A percentile compares a stretch with the other conserved stretches of the same genome.
Conservation (phyloP, 2,888 invertebrate genomes). For the Latrodectus hesperus region DNA sequence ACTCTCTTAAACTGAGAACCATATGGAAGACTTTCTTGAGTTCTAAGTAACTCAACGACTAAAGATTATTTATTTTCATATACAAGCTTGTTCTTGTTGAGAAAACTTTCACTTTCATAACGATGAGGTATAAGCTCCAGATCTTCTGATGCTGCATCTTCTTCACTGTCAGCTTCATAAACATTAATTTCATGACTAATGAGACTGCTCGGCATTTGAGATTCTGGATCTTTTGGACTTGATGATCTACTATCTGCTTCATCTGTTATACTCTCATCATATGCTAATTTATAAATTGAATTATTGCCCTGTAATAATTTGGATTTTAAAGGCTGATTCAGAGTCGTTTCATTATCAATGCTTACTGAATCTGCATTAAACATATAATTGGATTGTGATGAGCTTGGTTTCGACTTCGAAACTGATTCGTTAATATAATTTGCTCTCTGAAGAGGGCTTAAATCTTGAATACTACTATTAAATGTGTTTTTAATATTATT, state of each 20-base stretch:
- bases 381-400: not conserved
- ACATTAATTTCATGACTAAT: slow-evolving; percentile 67
- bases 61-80: slow-evolving; percentile 70
- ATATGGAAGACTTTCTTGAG: slow-evolving; percentile 70
- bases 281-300: slow-evolving; percentile 68
- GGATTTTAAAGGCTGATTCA: slow-evolving; percentile 21
- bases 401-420: not conserved
- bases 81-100: slow-evolving; percentile 60
- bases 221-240: slow-evolving; percentile 43
- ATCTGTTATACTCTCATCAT: slow-evolving; percentile 59
- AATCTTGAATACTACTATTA: not conserved
- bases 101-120: slow-evolving; percentile 67
- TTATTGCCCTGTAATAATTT: slow-evolving; percentile 46
- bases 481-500: not conserved
- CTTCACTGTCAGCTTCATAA: slow-evolving; percentile 69
- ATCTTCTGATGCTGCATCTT: slow-evolving; percentile 71
- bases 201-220: slow-evolving; percentile 27
- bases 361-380: not conserved
- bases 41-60: slow-evolving; percentile 70
- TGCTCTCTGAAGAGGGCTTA: not conserved
- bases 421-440: too few relatives aligned
- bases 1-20: slow-evolving; percentile 70
- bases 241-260: slow-evolving; percentile 32
- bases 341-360: slow-evolving; percentile 38
- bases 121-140: slow-evolving; percentile 70